Evolutionary conservation across 2,113 vertebrate genomes (phyloP), one percentile per base, ranked within the genome.

Genomic region (Myodes glareolus): DNA sequence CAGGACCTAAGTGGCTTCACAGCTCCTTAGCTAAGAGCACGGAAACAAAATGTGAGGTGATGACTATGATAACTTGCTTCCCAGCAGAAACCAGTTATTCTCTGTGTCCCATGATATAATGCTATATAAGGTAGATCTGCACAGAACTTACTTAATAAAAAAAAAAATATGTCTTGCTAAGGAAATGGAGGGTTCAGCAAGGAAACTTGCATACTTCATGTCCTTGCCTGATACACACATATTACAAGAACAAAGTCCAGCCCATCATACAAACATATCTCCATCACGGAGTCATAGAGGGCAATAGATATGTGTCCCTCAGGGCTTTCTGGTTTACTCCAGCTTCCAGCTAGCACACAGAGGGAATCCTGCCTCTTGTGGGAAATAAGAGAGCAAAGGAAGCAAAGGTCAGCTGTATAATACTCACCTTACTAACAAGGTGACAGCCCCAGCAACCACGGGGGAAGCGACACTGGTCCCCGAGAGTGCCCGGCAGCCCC

Each of bases 401-500:
- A 10, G 19, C 29, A 7, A 19, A 16, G 25, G 39, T 27, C 11
- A n/a, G 67, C 73, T 13, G 47, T 10, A 67, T 5, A 25, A 87
- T 88, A 90, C 96, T 97, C 96, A 99, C 99, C 99, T 99, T 86
- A 99, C 99, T 96, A 99, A 98, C 29, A 99, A 98, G 61, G 99
- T 99, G 94, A 99, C 99, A 0, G 99, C 99, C 0, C 99, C 99
- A 0, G 99, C 99, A 36, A 99, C 99, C 88, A 99, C 99, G 8
- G 99, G 99, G 73, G 99, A 99, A n/a, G 99, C 99, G 52, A 99
- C 99, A 0, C 99, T 99, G 96, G 99, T 99, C 61, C 99, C 99
- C 0, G 99, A 99, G 81, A 99, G 99, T 1, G 99, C 99, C 78
- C 99, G 99, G 85, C 99, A 99, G 1, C 99, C 99, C 29, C 99